Conservation (phyloP, 2,797 vertebrate genomes). For the Carcharodon carcharias region DNA sequence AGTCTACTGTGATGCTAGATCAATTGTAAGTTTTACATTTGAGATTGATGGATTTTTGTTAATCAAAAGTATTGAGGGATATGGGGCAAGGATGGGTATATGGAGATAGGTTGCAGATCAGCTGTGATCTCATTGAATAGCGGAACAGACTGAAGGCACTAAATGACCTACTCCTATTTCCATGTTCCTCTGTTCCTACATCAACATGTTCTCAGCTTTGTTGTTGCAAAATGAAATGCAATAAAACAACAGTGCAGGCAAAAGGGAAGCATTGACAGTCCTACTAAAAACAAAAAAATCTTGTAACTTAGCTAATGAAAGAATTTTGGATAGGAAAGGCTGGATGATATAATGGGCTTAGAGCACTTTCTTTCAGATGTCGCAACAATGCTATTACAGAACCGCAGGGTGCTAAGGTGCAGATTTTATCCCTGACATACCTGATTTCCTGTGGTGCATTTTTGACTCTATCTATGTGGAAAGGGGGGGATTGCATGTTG, state of each 20-base stretch:
- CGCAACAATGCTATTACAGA: neutral
- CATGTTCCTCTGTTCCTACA: neutral
- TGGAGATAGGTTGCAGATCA: neutral
- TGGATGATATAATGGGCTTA: neutral
- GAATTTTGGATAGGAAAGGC: neutral
- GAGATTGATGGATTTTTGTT: neutral
- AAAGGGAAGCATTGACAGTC: neutral
- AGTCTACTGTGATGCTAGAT: neutral
- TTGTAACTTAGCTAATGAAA: neutral
- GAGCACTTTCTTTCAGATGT: neutral
- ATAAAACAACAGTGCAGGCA: neutral
- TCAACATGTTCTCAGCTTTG: neutral
- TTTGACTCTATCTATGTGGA: neutral
- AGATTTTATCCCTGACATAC: neutral
- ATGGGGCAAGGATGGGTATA: no score
- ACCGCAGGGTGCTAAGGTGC: neutral
- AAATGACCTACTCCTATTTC: neutral
- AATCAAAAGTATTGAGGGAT: neutral
- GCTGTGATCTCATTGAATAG: neutral
- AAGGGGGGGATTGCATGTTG: neutral
- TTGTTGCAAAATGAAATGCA: neutral
- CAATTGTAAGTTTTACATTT: neutral
- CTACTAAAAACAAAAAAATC: neutral
- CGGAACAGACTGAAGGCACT: neutral
- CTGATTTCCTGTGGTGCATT: neutral